Evolutionary conservation across 2,888 invertebrate genomes (phyloP), one percentile per base, ranked within the genome.

Genomic region (Platerodrilus igneus): DNA sequence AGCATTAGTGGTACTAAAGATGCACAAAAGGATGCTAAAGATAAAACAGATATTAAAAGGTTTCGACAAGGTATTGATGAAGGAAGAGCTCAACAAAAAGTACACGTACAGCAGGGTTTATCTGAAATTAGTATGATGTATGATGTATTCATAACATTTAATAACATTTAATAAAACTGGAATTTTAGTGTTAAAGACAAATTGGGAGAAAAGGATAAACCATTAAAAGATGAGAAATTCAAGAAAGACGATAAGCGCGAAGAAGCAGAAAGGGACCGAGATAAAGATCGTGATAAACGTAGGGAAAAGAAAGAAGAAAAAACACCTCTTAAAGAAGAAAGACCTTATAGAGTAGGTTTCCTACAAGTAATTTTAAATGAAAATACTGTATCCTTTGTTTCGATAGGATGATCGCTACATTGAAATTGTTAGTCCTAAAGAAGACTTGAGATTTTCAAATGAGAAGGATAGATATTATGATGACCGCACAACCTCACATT

Each of bases 201-300:
- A 62, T 18, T 22, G 2, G 40, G 64, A 63, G 37, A 68, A 61
- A 47, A 62, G 41, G 59, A 72, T 60, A 61, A 72, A 64, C 42
- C 54, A 37, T 44, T 56, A 32, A 67, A 64, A 50, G 62, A 66
- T 1, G 74, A 74, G 37, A 50, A 57, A 1, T 70, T 71, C 50
- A 70, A 72, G 52, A 74, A 74, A 50, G 77, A 78, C 11, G 75
- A 76, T 37, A 63, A 68, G 40, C 69, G 72, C 41, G 71, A 74
- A 6, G 75, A 74, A 16, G 41, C 55, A 6, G 59, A 63, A 16
- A 68, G 70, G 21, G 74, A 78, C 28, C 78, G 76, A 58, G 83
- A 81, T 36, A 76, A 80, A 57, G 83, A 81, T 52, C 74, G 79
- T 50, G 72, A 72, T 19, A 70, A 74, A 65, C 69, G 66, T 47